Evolutionary conservation across 2,888 invertebrate species (phyloP), one percentile per base, ranked within the genome.

Genomic region (Cephus pulcher): DNA sequence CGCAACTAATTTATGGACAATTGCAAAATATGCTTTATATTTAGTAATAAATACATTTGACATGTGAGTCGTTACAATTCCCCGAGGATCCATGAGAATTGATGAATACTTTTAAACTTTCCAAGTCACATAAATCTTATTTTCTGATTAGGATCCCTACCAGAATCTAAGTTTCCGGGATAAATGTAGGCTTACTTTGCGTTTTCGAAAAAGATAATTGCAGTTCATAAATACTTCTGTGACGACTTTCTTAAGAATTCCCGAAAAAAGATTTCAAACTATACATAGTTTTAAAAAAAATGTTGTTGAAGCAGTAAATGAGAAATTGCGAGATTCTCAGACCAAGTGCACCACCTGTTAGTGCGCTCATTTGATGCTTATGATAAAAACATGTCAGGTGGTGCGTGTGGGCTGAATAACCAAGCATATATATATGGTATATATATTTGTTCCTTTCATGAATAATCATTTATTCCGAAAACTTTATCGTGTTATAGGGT

Each of bases 21-120:
- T 79, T 77, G 79, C 37, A 71, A 77, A 79, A 79, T 74, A 79
- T 79, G 74, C 74, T 79, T 75, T 79, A 77, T 56, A 77, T 79
- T 76, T 71, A 40, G 37, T 69, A 69, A 56, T 69, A 71, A 79
- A 79, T 79, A 79, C 77, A 79, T 74, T 76, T 34, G 68, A 76
- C 76, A 77, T n/a, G n/a, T 56, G 9, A 56, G 23, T 56, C 56
- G 1, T 56, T 56, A 23, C 56, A 56, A 56, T 23, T 9, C 56
- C 56, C 23, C 56, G 23, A 56, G 1, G 56, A 56, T 23, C 56
- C 23, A 56, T 56, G 6, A 15, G 15, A 40, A 40, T 23, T 15
- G 23, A 23, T 6, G 15, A 15, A 40, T 40, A 23, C 23, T 23
- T 40, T 6, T 23, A 40, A 40, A 9, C 15, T 40, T 6, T 40